Conservation (phyloP, 2,888 invertebrate genomes). For the Lymantria dispar region DNA sequence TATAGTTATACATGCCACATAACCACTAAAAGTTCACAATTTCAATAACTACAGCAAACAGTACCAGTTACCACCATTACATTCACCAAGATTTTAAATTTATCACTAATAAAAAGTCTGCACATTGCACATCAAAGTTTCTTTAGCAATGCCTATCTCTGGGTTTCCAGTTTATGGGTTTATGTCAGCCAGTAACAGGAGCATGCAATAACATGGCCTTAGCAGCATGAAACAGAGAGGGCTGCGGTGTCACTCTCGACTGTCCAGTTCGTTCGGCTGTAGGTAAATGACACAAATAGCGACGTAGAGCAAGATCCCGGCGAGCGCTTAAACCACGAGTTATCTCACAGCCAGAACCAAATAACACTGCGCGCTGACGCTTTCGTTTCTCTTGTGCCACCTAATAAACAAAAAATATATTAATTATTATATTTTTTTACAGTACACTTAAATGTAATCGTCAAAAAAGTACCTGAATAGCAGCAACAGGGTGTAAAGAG, state of each 20-base stretch:
- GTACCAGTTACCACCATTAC: slow-evolving; percentile 11
- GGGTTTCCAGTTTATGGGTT: slow-evolving; percentile 25
- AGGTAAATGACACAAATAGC: slow-evolving; percentile 87
- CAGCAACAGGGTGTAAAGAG: slow-evolving; percentile 78
- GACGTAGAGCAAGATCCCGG: slow-evolving; percentile 88
- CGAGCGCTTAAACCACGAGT: slow-evolving; percentile 91
- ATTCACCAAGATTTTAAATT: slow-evolving; percentile 11
- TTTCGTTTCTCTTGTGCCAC: slow-evolving; percentile 83
- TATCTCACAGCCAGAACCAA: slow-evolving; percentile 88
- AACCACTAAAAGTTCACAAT: slow-evolving; percentile 31
- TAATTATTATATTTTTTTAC: neutral
- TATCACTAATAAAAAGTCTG: slow-evolving; percentile 23
- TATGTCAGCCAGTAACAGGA: slow-evolving; percentile 63
- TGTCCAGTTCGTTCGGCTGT: slow-evolving; percentile 82
- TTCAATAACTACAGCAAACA: slow-evolving; percentile 25
- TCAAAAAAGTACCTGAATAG: slow-evolving; percentile 63
- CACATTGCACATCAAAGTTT: slow-evolving; percentile 30
- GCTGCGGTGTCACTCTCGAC: slow-evolving; percentile 66
- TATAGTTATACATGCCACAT: slow-evolving; percentile 2
- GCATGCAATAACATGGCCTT: slow-evolving; percentile 77
- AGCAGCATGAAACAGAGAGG: slow-evolving; percentile 80
- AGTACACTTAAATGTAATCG: slow-evolving; percentile 30
- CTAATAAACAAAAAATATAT: slow-evolving; percentile 47
- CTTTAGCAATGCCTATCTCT: slow-evolving; percentile 19
- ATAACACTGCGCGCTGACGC: slow-evolving; percentile 85